Conservation (phyloP, 2,113 vertebrate species). For the Carollia perspicillata region DNA sequence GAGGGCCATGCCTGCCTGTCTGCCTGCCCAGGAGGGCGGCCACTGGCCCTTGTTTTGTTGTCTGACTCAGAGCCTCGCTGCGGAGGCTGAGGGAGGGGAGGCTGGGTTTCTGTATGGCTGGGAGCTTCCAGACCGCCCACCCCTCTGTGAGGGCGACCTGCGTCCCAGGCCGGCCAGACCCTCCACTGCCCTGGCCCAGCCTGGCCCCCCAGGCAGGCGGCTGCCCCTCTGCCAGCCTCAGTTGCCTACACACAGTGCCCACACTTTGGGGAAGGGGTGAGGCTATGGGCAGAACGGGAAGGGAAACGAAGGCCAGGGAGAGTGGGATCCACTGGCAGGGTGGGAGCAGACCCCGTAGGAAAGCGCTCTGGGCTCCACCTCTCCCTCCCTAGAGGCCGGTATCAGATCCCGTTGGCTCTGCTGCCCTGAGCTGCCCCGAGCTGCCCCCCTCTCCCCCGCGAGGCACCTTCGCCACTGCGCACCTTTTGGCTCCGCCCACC, state of each 20-base stretch:
- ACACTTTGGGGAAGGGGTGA: background rate
- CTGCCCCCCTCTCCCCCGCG: too few species aligned
- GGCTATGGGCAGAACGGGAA: background rate
- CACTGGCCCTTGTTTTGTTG: background rate
- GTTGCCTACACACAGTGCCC: background rate
- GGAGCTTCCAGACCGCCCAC: background rate
- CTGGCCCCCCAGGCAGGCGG: fast-evolving
- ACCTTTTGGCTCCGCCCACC: background rate
- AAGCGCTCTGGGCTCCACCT: too few species aligned
- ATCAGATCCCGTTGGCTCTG: background rate
- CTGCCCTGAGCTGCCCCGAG: background rate
- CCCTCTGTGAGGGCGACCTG: background rate
- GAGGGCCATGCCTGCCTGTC: background rate
- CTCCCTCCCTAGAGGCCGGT: background rate
- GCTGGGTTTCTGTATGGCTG: background rate
- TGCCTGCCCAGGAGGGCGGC: background rate
- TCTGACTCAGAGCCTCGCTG: background rate
- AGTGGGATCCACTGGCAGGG: background rate
- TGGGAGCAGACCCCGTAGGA: background rate
- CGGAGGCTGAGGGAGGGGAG: background rate
- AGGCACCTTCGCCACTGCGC: background rate
- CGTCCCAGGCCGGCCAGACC: background rate
- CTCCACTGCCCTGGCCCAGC: background rate
- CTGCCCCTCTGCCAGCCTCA: background rate
- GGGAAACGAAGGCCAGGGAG: background rate